Evolutionary conservation across 2,888 invertebrate genomes (phyloP).

Genomic region (Oegoconia quadripuncta): DNA sequence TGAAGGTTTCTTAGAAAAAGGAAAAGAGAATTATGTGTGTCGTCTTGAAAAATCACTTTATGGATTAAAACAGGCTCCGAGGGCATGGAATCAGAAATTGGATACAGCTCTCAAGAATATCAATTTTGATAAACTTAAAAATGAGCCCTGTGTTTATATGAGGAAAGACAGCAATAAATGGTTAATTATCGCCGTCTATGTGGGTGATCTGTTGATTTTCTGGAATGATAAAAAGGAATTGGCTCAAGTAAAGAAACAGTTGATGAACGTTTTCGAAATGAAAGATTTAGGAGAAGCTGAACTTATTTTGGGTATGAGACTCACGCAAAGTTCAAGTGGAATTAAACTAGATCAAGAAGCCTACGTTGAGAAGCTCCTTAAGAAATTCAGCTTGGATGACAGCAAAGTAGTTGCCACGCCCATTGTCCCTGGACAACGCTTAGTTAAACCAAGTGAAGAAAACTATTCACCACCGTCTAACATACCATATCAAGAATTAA

Average conservation of each 20-base stretch:
- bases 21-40: slow-evolving; percentile 6
- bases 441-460: too few relatives aligned
- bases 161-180: neutral
- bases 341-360: neutral
- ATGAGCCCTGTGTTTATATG: slow-evolving; percentile 13
- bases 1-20: slow-evolving; percentile 8
- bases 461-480: neutral
- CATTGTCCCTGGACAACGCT: too few relatives aligned
- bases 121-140: slow-evolving; percentile 2
- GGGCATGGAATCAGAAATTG: slow-evolving; percentile 7
- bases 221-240: slow-evolving; percentile 1
- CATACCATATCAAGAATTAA: too few relatives aligned
- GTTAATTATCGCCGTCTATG: slow-evolving; percentile 8
- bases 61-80: slow-evolving; percentile 7
- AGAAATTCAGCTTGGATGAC: neutral
- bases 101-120: slow-evolving; percentile 3
- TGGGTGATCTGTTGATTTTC: slow-evolving; percentile 7
- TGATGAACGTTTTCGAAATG: slow-evolving; percentile 2
- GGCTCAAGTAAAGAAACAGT: neutral
- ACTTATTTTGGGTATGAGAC: slow-evolving; percentile 2
- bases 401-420: neutral
- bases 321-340: neutral
- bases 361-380: neutral
- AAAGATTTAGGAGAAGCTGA: slow-evolving; percentile 2
- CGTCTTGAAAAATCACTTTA: slow-evolving; percentile 13